These are phyloP conservation scores for Drosophila melanosoma DNA, from an alignment of 2,888 invertebrate species.

Conservation along the genomic window DNA sequence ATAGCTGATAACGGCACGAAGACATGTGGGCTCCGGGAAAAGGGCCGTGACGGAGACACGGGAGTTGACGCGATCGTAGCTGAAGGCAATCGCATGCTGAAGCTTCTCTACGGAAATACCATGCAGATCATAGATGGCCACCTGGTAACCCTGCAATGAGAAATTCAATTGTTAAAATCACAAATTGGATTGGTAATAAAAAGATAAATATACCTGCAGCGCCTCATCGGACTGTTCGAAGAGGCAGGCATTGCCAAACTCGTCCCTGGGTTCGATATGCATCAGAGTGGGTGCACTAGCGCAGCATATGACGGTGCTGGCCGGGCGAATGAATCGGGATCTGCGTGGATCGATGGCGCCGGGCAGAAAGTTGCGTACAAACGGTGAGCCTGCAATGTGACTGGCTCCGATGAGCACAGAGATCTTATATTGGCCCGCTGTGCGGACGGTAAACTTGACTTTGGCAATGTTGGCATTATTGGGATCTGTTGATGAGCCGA, in stretches of 20 bases:
- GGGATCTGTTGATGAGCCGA: slow-evolving; percentile 94
- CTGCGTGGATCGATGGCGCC: slow-evolving; percentile 93
- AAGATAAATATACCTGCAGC: slow-evolving; percentile 85
- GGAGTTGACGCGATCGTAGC: slow-evolving; percentile 92
- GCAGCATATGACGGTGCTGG: slow-evolving; percentile 93
- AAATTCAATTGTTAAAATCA: neutral
- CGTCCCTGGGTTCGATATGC: slow-evolving; percentile 95
- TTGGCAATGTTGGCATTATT: slow-evolving; percentile 93
- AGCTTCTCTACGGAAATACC: slow-evolving; percentile 86
- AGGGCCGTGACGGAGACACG: slow-evolving; percentile 91
- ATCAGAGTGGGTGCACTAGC: slow-evolving; percentile 91
- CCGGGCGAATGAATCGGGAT: slow-evolving; percentile 92
- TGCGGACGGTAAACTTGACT: slow-evolving; percentile 96
- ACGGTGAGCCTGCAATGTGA: slow-evolving; percentile 94
- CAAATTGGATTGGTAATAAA: too few species aligned
- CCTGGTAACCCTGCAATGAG: slow-evolving; percentile 87
- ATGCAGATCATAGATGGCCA: slow-evolving; percentile 88
- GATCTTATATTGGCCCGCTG: slow-evolving; percentile 95
- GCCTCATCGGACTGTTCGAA: slow-evolving; percentile 88
- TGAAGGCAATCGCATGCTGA: slow-evolving; percentile 87
- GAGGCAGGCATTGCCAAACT: slow-evolving; percentile 93
- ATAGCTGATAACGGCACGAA: slow-evolving; percentile 92
- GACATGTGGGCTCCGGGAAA: slow-evolving; percentile 92
- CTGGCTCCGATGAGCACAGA: slow-evolving; percentile 93
- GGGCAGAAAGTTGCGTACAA: slow-evolving; percentile 92